These are phyloP conservation scores for Platycheirus albimanus DNA, from an alignment of 2,888 invertebrate genomes.

Conservation along the genomic window DNA sequence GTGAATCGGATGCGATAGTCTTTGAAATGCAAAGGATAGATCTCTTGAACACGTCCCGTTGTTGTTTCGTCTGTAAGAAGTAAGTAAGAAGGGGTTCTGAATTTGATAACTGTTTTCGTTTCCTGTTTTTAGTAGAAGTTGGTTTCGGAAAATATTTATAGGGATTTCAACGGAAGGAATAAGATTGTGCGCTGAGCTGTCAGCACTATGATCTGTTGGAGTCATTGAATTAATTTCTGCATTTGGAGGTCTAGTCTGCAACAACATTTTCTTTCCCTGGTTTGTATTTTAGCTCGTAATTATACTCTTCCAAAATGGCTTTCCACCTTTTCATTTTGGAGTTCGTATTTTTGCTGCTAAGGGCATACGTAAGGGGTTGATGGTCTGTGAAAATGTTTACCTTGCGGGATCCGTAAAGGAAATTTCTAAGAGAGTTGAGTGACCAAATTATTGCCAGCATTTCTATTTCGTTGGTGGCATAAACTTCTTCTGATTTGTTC, in stretches of 20 bases:
- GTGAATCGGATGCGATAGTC: slow-evolving; percentile 47
- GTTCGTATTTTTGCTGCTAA: slow-evolving; percentile 43
- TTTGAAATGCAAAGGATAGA: slow-evolving; percentile 51
- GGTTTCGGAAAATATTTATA: slow-evolving; percentile 47
- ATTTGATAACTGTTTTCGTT: slow-evolving; percentile 35
- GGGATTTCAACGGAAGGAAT: slow-evolving; percentile 42
- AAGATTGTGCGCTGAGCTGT: slow-evolving; percentile 35
- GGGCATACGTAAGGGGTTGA: slow-evolving; percentile 46
- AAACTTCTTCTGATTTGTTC: slow-evolving; percentile 60
- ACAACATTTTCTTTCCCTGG: slow-evolving; percentile 53
- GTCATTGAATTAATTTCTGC: too few species aligned
- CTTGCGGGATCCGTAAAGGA: slow-evolving; percentile 50
- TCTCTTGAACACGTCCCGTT: slow-evolving; percentile 50
- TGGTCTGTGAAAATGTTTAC: slow-evolving; percentile 50
- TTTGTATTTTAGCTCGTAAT: slow-evolving; percentile 46
- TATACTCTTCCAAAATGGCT: slow-evolving; percentile 58
- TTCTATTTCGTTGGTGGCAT: slow-evolving; percentile 56
- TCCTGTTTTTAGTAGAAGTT: slow-evolving; percentile 38
- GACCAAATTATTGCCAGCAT: slow-evolving; percentile 60
- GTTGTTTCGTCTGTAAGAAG: slow-evolving; percentile 23
- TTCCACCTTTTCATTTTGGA: slow-evolving; percentile 60
- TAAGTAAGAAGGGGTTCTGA: slow-evolving; percentile 42
- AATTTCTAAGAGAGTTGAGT: slow-evolving; percentile 44
- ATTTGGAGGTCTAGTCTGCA: slow-evolving; percentile 47
- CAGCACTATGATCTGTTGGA: slow-evolving; percentile 39